These are phyloP conservation scores for Thalassarche chlororhynchos DNA, from an alignment of 2,113 vertebrate genomes.

Conservation along the genomic window DNA sequence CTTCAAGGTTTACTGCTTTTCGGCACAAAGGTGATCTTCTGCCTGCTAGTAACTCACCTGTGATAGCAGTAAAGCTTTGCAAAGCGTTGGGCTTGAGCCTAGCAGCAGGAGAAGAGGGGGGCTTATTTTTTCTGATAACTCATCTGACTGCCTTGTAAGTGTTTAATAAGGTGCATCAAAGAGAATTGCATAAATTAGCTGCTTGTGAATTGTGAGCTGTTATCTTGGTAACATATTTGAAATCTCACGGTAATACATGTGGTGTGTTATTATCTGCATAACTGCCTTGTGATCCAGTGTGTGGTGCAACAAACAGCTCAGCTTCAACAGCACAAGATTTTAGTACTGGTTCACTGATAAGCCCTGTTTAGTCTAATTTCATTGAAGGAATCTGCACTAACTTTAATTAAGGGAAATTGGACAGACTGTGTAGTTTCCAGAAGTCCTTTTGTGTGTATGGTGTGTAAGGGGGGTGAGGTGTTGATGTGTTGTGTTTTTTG, in stretches of 20 bases:
- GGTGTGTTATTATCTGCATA: neutral
- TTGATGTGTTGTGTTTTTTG: neutral
- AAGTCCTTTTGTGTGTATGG: neutral
- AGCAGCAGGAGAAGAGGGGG: neutral
- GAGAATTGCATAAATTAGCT: neutral
- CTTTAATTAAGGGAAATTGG: neutral
- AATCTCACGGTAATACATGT: neutral
- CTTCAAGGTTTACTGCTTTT: neutral
- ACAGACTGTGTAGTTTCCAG: neutral
- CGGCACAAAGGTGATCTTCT: neutral
- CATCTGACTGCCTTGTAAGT: neutral
- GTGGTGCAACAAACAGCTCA: neutral
- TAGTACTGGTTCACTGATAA: neutral
- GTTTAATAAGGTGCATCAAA: neutral
- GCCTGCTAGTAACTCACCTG: neutral
- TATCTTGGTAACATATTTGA: neutral
- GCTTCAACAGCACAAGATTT: neutral
- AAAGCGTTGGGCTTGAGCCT: neutral
- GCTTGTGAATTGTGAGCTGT: neutral
- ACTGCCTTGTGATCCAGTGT: neutral
- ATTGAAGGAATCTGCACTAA: neutral
- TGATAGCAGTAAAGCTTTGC: neutral
- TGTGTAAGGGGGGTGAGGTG: neutral
- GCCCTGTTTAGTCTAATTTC: neutral
- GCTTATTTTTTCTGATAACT: neutral